Evolutionary conservation across 2,113 vertebrate species (phyloP), one percentile per base, ranked within the genome.

Genomic region (Odontesthes bonariensis): DNA sequence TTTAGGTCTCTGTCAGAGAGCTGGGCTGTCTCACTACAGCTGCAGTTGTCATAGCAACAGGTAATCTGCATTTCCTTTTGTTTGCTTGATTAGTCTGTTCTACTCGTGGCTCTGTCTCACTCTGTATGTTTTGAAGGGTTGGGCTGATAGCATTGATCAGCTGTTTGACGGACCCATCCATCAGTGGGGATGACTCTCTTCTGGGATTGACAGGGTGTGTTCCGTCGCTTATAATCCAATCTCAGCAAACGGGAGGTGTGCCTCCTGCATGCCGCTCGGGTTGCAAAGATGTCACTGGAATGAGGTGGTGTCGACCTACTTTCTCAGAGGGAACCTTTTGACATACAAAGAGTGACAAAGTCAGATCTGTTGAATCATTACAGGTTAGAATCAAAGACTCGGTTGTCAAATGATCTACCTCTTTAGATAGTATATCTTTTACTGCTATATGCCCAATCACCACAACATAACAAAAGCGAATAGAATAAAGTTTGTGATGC

Each of bases 21-120:
- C 63, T 71, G 33, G 70, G 63, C 71, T 81, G 80, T 76, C 69
- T 81, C 68, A 32, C 69, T 75, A 91, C 96, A 96, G 95, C 95
- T 96, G 95, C 94, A 94, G 96, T 96, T 87, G 84, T 88, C 94
- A 94, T 92, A 94, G 94, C 93, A 92, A 93, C 71, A 60, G 90
- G 92, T 93, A 89, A 93, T 93, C 89, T 91, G 87, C 91, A 88
- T 88, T 89, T 74, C 78, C 92, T 91, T 93, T 94, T 93, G 94
- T 95, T 88, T 88, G 79, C 23, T 51, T 57, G 87, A 92, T 94
- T 91, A 86, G 92, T 84, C 56, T 74, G 65, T 88, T 91, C 81
- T 84, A 86, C 85, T 82, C 88, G 69, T 79, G 54, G 46, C 62
- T 49, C 61, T 73, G 72, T 56, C 65, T 73, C 33, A 61, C 9